phyloP scores from a whole-genome alignment of 2,888 invertebrate genomes.

The Cylloceria caligata region DNA sequence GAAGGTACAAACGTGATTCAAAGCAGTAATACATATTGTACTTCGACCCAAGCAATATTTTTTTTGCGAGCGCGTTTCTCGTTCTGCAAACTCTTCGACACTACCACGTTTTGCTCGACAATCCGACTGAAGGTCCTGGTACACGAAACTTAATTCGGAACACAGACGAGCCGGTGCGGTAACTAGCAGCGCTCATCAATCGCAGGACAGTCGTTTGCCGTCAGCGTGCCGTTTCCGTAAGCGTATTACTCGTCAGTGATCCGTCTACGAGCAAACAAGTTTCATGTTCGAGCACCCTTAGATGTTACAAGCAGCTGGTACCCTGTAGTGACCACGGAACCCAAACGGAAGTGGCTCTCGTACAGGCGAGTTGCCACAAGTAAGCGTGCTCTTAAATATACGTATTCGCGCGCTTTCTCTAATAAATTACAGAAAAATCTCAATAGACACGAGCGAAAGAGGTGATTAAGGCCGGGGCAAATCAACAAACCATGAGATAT shows the following conservation, averaged over 20 bases:
- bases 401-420: conserved; percentile 67
- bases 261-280: too few species aligned
- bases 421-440: conserved; percentile 67
- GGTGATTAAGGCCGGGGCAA: conserved; percentile 69
- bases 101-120: conserved; percentile 2
- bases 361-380: conserved; percentile 11
- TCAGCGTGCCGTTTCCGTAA: too few species aligned
- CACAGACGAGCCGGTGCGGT: too few species aligned
- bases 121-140: too few species aligned
- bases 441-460: conserved; percentile 41
- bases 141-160: too few species aligned
- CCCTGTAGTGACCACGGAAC: conserved; percentile 16
- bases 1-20: too few species aligned
- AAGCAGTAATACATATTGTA: too few species aligned
- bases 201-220: too few species aligned
- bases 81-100: conserved; percentile 15
- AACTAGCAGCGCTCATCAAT: too few species aligned
- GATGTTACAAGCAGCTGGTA: conserved; percentile 28
- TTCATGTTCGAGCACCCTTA: conserved; percentile 39
- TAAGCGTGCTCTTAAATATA: conserved; percentile 13
- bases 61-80: conserved; percentile 27
- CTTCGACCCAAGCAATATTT: not conserved
- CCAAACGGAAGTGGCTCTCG: conserved; percentile 33
- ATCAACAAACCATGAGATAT: conserved; percentile 67
- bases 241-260: too few species aligned